Evolutionary conservation across 2,888 invertebrate species (phyloP).

Genomic region (Tenthredo notha): DNA sequence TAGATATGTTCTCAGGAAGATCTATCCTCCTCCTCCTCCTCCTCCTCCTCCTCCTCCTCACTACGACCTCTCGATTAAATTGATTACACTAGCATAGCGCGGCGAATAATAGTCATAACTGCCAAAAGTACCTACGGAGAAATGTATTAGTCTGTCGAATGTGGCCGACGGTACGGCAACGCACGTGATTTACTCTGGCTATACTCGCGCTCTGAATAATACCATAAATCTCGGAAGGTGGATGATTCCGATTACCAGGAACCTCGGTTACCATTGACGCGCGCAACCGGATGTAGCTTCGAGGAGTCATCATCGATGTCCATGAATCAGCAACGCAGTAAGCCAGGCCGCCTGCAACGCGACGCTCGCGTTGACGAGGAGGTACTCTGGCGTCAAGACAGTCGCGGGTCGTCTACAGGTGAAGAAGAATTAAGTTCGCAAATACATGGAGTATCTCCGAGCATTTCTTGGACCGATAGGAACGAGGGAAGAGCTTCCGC

Average conservation of each 20-base stretch:
- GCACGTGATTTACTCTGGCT: constrained; percentile 5
- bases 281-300: constrained; percentile 45
- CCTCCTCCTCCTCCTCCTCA: too few relatives aligned
- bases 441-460: not conserved
- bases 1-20: constrained; percentile 2
- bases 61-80: constrained; percentile 32
- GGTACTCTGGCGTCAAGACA: constrained; percentile 47
- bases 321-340: constrained; percentile 51
- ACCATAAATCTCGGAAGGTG: constrained; percentile 39
- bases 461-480: not conserved
- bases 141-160: constrained; percentile 35
- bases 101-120: constrained; percentile 19
- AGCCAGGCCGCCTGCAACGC: constrained; percentile 33
- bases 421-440: constrained; percentile 31
- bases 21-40: not conserved
- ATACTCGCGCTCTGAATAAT: constrained; percentile 43
- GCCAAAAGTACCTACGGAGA: constrained; percentile 33
- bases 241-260: constrained; percentile 49
- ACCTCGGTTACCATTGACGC: constrained; percentile 31
- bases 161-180: constrained; percentile 37
- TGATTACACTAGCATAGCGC: constrained; percentile 11
- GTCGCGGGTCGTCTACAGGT: constrained; percentile 47
- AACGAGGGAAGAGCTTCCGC: not conserved
- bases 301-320: constrained; percentile 53
- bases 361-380: constrained; percentile 27